phyloP scores from a whole-genome alignment of 1,140 invertebrate genomes.

The Leptinotarsa defecta region DNA sequence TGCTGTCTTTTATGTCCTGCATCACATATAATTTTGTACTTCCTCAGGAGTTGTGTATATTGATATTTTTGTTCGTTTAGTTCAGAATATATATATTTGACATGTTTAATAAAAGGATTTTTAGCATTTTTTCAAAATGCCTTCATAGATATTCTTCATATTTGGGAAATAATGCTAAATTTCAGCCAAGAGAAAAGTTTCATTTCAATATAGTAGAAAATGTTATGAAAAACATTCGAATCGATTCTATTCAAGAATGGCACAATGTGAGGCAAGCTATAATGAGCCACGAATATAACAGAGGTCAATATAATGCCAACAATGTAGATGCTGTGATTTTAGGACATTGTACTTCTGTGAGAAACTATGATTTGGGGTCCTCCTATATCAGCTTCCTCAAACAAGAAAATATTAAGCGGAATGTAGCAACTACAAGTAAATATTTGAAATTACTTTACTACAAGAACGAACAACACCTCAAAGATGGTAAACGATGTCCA shows the following conservation, averaged over 20 bases:
- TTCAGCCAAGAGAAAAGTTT: neutral
- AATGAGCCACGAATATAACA: conserved; percentile 38
- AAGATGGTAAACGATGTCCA: conserved; percentile 9
- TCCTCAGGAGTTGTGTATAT: no score
- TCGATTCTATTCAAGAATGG: conserved; percentile 42
- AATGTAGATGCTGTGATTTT: conserved; percentile 62
- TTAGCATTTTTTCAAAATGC: neutral
- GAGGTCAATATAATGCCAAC: conserved; percentile 51
- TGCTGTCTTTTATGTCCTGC: no score
- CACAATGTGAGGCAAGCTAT: conserved; percentile 39
- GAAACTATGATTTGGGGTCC: conserved; percentile 59
- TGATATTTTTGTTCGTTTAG: no score
- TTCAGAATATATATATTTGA: no score
- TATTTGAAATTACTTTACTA: conserved; percentile 61
- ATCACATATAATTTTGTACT: no score
- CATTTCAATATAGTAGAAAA: neutral
- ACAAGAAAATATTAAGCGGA: conserved; percentile 56
- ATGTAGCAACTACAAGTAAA: conserved; percentile 60
- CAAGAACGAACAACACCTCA: conserved; percentile 41
- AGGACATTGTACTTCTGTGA: conserved; percentile 8
- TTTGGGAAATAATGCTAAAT: neutral
- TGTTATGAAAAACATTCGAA: neutral
- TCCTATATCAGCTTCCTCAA: conserved; percentile 64
- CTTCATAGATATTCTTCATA: neutral
- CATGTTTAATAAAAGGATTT: neutral